phyloP scores from a whole-genome alignment of 2,888 invertebrate genomes.

The Cerastis leucographa region DNA sequence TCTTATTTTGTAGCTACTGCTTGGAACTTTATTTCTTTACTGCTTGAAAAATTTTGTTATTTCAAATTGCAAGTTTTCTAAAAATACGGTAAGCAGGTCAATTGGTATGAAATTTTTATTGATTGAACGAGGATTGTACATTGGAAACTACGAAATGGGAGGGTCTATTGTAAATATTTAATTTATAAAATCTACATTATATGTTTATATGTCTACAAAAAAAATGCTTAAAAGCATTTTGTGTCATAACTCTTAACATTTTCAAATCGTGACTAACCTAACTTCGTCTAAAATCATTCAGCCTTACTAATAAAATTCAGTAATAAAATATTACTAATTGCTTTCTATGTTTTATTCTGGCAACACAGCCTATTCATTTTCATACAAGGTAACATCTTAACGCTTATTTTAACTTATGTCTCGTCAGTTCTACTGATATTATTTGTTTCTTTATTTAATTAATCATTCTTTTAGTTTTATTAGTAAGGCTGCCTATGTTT shows the following conservation, averaged over 20 bases:
- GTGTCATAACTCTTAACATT: slow-evolving; percentile 66
- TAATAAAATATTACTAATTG: slow-evolving; percentile 38
- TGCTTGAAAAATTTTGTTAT: slow-evolving; percentile 49
- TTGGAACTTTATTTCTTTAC: slow-evolving; percentile 54
- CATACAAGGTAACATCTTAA: slow-evolving; percentile 40
- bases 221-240: slow-evolving; percentile 41
- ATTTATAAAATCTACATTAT: background rate
- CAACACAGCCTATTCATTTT: slow-evolving; percentile 29
- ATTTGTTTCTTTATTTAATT: background rate
- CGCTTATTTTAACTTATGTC: slow-evolving; percentile 44
- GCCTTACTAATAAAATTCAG: slow-evolving; percentile 63
- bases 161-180: slow-evolving; percentile 40
- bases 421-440: slow-evolving; percentile 33
- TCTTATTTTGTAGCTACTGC: slow-evolving; percentile 59
- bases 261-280: slow-evolving; percentile 71
- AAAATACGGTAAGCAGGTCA: background rate
- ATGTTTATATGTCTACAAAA: slow-evolving; percentile 34
- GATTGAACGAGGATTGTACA: slow-evolving; percentile 35
- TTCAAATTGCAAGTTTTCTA: background rate
- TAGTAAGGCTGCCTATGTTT: slow-evolving; percentile 56
- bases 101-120: background rate
- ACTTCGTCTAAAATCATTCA: slow-evolving; percentile 32
- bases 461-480: slow-evolving; percentile 36
- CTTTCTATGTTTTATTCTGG: slow-evolving; percentile 32
- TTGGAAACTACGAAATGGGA: background rate